A percentile compares a stretch with the other conserved stretches of the same genome.
Evolutionary conservation across 1,140 invertebrate species (phyloP).

Genomic region (Hirudo medicinalis): DNA sequence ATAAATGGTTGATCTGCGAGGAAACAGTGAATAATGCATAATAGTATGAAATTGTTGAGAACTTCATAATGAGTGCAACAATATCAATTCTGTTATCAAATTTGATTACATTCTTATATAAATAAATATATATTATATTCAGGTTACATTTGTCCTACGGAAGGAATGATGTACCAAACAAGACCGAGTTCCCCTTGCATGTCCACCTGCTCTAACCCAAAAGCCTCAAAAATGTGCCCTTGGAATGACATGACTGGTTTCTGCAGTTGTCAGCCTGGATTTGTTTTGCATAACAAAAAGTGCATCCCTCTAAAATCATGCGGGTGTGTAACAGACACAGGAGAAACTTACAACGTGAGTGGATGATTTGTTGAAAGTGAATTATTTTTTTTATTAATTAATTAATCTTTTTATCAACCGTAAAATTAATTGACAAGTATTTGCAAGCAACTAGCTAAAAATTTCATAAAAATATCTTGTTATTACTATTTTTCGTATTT

Average conservation of each 20-base stretch:
- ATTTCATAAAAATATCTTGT: neutral
- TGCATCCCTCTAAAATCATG: neutral
- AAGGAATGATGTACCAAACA: neutral
- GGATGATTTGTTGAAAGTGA: neutral
- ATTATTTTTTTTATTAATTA: neutral
- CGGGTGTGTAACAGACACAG: neutral
- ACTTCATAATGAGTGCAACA: neutral
- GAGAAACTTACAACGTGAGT: slow-evolving; percentile 1
- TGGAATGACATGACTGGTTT: neutral
- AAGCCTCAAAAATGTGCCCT: neutral
- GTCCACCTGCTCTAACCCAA: neutral
- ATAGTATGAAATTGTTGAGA: neutral
- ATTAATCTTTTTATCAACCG: neutral
- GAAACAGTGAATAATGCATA: neutral
- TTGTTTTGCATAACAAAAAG: neutral
- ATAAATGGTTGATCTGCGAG: neutral
- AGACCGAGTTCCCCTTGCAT: neutral
- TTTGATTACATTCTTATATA: neutral
- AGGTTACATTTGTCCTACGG: neutral
- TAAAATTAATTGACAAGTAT: neutral
- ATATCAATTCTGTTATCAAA: neutral
- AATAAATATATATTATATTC: neutral
- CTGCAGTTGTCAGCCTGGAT: slow-evolving; percentile 1
- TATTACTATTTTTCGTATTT: neutral
- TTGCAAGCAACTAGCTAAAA: neutral